Evolutionary conservation across 2,888 invertebrate genomes (phyloP), one percentile per base, ranked within the genome.

Genomic region (Luffia ferchaultella): DNA sequence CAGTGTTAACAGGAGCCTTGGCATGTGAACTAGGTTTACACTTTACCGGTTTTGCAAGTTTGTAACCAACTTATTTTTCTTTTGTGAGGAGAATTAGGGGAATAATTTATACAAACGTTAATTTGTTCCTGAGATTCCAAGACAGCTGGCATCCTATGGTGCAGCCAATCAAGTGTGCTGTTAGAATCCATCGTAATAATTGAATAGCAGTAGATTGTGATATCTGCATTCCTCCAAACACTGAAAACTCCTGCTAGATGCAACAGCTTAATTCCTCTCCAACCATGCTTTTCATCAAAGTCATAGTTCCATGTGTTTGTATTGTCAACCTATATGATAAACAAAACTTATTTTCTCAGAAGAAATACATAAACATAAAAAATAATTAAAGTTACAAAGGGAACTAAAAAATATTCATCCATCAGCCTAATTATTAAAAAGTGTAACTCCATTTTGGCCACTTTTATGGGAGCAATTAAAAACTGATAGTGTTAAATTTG

Each of bases 101-200:
- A n/a, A n/a, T n/a, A n/a, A n/a, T n/a, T n/a, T n/a, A n/a, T 45
- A 67, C 73, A 64, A 61, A 90, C 91, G 60, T 86, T 68, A 55
- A 90, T 84, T 67, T 90, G 86, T 60, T 89, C 78, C 42, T 90
- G 87, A 30, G 85, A 87, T 51, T 89, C 87, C 45, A 95, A 77
- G 60, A 94, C 86, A n/a, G 93, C 91, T 51, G 94, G 94, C 87
- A 91, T 90, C 63, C 94, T 86, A 61, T 93, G 89, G 74, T 94
- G 94, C 48, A 94, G 74, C 90, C 91, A 91, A 30, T 87, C 82
- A 55, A 93, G 67, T 16, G 87, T 84, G 41, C 83, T 69, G 55
- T 89, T 89, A 0, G 93, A 88, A 44, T 90, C 90, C 83, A 90
- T 91, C 16, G 95, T 95, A 46, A 95, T 89, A 1, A 94, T 82